Evolutionary conservation across 2,113 vertebrate genomes (phyloP), one percentile per base, ranked within the genome.

Genomic region (Entelurus aequoreus): DNA sequence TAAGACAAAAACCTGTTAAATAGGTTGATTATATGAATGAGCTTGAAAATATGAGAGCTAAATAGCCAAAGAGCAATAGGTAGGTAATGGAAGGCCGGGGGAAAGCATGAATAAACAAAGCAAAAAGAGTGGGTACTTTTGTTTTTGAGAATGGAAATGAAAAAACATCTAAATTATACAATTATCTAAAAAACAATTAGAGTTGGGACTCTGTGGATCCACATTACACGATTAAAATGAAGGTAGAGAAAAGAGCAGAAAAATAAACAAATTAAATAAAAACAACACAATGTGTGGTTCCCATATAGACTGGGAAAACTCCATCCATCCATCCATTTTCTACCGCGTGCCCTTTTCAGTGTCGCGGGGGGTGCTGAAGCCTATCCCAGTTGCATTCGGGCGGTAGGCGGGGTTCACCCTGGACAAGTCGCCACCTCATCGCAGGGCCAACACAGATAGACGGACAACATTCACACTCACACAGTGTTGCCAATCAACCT

Each of bases 101-200:
- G 50, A 58, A 21, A 15, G 11, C 36, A 13, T 0, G 52, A 49
- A 68, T 65, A 62, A 66, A 72, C 71, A 49, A 70, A 62, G 65
- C 54, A 48, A 65, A 54, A 70, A 56, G 48, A 66, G 62, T n/a
- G 60, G 48, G 16, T 47, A 48, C 65, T 75, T 73, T 72, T 42
- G 63, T 76, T 71, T 28, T 52, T 47, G 58, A 77, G 64, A 64
- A 74, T 74, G 69, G 70, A 76, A 81, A 83, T 77, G 75, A 83
- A 82, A n/a, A n/a, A n/a, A n/a, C n/a, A 55, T 74, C 63, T 68
- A 81, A 84, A 79, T 84, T 79, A 76, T 76, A 76, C 68, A 54
- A 82, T 84, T 81, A 84, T 62, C 68, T 60, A 61, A 81, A 77
- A 79, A 81, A 37, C 6, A 5, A 65, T 80, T 63, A 63, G 55